Evolutionary conservation across 2,888 invertebrate species (phyloP), one percentile per base, ranked within the genome.

Genomic region (Homarus gammarus): DNA sequence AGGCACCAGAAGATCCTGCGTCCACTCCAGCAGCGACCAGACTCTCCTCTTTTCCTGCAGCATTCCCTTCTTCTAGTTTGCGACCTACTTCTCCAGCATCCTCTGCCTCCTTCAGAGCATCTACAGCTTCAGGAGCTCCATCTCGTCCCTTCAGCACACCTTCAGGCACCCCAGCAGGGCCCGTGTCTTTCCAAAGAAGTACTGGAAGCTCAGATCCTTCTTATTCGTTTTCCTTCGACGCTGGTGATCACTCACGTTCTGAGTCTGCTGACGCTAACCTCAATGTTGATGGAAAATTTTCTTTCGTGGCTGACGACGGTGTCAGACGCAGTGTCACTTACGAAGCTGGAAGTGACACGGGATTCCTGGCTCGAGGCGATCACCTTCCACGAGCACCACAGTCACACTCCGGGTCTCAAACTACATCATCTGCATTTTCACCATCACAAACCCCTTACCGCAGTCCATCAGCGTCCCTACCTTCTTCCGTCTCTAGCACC

Each of bases 261-360:
- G 92, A 92, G 79, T 90, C 92, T 56, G 92, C 90, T n/a, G 92
- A 92, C 86, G 91, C 91, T 27, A 75, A 87, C 51, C 91, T 90
- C 27, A 92, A 92, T 72, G 92, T 92, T 5, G 68, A 89, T 0
- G 92, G 92, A 64, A 82, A 90, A 70, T 92, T 92, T 85, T 92
- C 92, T 51, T 93, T 92, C 87, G 89, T 87, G n/a, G 91, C 93
- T 31, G 92, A 92, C 77, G 91, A 93, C 61, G 92, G 92, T 2
- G 72, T 90, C 61, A 81, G 70, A 36, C 79, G 92, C 27, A 77
- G 82, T 12, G 91, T 92, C 6, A 84, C 72, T 70, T 92, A 92
- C 44, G 89, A 92, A 84, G 92, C 92, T 22, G 92, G 92, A 38
- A 86, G 92, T n/a, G 82, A 86, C 18, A 89, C 78, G 33, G 92